Percentiles rank a stretch among this genome's conserved stretches.
phyloP scores from a whole-genome alignment of 2,888 invertebrate species.

The Cryptocephalus moraei region DNA sequence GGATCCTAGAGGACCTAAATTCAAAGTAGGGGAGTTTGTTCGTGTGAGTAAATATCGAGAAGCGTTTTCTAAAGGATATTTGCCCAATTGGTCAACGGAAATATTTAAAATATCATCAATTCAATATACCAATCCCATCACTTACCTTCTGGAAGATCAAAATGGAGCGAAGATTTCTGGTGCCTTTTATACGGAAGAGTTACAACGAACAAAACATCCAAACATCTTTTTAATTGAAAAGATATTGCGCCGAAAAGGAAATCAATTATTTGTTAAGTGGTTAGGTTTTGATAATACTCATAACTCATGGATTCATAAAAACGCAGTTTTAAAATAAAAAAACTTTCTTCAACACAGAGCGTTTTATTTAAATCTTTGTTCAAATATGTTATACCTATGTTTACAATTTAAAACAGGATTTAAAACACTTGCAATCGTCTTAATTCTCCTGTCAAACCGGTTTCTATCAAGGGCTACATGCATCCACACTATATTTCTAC shows the following conservation, averaged over 20 bases:
- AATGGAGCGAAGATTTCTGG: constrained; percentile 15
- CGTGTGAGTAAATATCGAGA: constrained; percentile 23
- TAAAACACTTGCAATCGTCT: no score
- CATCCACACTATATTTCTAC: no score
- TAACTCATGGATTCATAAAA: constrained; percentile 6
- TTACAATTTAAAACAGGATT: no score
- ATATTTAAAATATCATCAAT: constrained; percentile 25
- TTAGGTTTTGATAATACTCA: constrained; percentile 8
- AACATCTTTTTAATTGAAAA: constrained; percentile 28
- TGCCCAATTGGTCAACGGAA: constrained; percentile 28
- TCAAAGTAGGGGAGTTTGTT: constrained; percentile 16
- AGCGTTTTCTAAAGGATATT: constrained; percentile 29
- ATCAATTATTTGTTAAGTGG: constrained; percentile 23
- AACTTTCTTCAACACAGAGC: no score
- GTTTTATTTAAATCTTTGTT: no score
- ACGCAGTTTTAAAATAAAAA: neutral
- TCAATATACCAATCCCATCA: constrained; percentile 22
- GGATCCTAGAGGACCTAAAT: constrained; percentile 5
- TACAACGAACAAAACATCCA: constrained; percentile 24
- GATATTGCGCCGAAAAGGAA: constrained; percentile 17
- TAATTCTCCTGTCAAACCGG: no score
- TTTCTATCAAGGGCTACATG: no score
- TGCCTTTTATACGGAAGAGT: constrained; percentile 17
- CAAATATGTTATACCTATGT: no score
- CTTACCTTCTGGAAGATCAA: constrained; percentile 23